Evolutionary conservation across 1,140 invertebrate species (phyloP).

Genomic region (Temnothorax longispinosus): DNA sequence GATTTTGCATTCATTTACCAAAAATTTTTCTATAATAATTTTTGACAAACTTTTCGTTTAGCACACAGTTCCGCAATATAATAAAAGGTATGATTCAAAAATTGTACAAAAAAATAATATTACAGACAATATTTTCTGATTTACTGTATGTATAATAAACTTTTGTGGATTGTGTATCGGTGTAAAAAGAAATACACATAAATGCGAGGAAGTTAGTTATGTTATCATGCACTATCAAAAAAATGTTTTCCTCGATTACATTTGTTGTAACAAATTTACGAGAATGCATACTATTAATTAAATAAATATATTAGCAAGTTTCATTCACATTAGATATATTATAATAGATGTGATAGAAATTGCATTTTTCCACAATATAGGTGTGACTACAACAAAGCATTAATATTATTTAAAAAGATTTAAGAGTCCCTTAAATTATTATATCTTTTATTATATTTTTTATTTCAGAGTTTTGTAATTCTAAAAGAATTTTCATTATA

Average conservation of each 20-base stretch:
- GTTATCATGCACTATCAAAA: background rate
- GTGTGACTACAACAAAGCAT: too few relatives aligned
- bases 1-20: background rate
- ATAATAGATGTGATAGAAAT: too few relatives aligned
- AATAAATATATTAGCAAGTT: background rate
- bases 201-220: background rate
- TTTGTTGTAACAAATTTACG: background rate
- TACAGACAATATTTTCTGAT: background rate
- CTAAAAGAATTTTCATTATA: background rate
- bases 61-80: background rate
- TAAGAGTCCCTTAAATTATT: background rate
- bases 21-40: background rate
- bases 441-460: background rate
- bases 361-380: too few relatives aligned
- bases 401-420: background rate
- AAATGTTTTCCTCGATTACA: background rate
- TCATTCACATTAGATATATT: too few relatives aligned
- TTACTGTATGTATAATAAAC: background rate
- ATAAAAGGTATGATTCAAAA: background rate
- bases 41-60: background rate
- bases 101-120: slow-evolving; percentile 4
- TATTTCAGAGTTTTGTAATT: background rate
- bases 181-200: background rate
- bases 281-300: background rate
- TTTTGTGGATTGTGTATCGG: background rate